Conservation (phyloP, 2,113 vertebrate species). For the Zosterops japonicus region DNA sequence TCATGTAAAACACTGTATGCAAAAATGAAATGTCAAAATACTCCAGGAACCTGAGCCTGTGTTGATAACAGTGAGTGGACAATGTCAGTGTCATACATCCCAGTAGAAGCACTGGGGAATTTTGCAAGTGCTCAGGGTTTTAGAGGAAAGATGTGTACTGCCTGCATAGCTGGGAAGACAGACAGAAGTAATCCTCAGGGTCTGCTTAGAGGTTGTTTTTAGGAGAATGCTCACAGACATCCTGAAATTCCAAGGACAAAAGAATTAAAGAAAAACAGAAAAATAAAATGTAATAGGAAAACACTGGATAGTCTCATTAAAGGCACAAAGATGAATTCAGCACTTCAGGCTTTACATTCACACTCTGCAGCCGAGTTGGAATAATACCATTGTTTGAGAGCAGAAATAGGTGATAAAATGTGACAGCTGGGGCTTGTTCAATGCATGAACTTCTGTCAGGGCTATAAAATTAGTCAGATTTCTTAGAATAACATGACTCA, state of each 20-base stretch:
- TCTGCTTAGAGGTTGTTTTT: background rate
- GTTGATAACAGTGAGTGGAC: background rate
- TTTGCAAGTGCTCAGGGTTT: background rate
- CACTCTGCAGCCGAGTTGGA: background rate
- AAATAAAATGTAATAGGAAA: background rate
- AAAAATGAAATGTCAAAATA: background rate
- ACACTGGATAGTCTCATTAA: background rate
- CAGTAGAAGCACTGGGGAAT: background rate
- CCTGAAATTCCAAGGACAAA: background rate
- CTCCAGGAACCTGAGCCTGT: background rate
- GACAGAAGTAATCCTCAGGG: background rate
- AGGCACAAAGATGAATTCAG: background rate
- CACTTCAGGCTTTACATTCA: background rate
- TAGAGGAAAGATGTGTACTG: background rate
- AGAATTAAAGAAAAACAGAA: background rate
- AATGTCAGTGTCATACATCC: fast-evolving
- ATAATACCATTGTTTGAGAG: background rate
- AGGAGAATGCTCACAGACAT: background rate
- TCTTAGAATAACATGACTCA: background rate
- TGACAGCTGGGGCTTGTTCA: background rate
- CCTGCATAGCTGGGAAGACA: background rate
- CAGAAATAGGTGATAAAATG: background rate
- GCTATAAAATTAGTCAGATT: background rate
- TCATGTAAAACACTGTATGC: background rate
- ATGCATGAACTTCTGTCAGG: background rate